phyloP scores from a whole-genome alignment of 1,140 invertebrate genomes.

The Trachymyrmex septentrionalis region DNA sequence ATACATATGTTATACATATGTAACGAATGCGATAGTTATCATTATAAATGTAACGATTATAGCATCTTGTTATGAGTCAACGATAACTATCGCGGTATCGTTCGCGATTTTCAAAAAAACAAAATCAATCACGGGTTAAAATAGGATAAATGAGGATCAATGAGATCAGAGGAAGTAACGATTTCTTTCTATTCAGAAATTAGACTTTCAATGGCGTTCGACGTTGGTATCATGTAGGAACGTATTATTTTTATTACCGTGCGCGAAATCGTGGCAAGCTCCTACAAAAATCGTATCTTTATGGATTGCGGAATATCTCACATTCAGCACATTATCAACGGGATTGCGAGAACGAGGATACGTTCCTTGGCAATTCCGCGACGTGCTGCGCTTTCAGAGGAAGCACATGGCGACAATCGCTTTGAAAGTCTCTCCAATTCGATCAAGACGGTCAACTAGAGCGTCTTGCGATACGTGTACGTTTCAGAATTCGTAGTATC shows the following conservation, averaged over 20 bases:
- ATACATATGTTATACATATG: no score
- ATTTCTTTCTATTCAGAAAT: constrained; percentile 13
- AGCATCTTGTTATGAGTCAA: neutral
- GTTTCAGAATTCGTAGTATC: constrained; percentile 33
- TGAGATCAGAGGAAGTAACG: constrained; percentile 2
- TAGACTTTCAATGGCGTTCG: constrained; percentile 22
- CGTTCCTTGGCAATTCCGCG: constrained; percentile 53
- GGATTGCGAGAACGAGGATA: constrained; percentile 56
- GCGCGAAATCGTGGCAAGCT: constrained; percentile 9
- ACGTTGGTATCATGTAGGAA: neutral
- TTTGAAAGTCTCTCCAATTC: constrained; percentile 31
- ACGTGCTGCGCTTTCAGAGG: constrained; percentile 58
- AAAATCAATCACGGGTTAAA: neutral
- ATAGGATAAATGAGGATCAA: neutral
- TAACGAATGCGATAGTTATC: neutral
- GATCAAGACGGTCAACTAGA: constrained; percentile 4
- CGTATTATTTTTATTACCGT: constrained; percentile 20
- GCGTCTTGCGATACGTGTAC: constrained; percentile 15
- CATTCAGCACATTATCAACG: constrained; percentile 60
- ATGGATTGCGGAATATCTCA: constrained; percentile 64
- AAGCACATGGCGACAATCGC: constrained; percentile 5
- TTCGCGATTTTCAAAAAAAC: neutral
- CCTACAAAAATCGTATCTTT: constrained; percentile 42
- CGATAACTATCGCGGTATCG: neutral
- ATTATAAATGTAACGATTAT: neutral